Percentiles rank a stretch among this genome's conserved stretches.
phyloP scores from a whole-genome alignment of 2,113 vertebrate species.

The Nestor notabilis region DNA sequence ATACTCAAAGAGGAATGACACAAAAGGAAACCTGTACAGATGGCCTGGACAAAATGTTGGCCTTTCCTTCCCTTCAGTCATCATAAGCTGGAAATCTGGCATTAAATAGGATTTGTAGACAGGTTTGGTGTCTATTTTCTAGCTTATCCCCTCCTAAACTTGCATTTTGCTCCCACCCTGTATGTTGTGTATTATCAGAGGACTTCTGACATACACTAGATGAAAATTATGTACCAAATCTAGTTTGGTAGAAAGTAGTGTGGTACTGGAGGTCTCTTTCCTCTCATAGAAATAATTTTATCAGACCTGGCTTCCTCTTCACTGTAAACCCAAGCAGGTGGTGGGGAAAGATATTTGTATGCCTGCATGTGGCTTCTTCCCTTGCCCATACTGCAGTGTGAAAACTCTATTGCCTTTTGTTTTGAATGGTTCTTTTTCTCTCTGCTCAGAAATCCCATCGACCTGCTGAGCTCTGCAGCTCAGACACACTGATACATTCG shows the following conservation, averaged over 20 bases:
- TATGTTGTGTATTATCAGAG: background rate
- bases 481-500: background rate
- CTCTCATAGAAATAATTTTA: background rate
- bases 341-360: background rate
- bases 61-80: background rate
- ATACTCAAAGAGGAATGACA: background rate
- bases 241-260: background rate
- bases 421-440: background rate
- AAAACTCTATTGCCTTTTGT: background rate
- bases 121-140: background rate
- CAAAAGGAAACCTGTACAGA: constrained; percentile 19
- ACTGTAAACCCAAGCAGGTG: background rate
- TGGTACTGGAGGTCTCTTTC: background rate
- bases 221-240: background rate
- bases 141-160: background rate
- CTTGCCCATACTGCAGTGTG: background rate
- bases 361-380: background rate
- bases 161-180: background rate
- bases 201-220: background rate
- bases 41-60: constrained; percentile 5
- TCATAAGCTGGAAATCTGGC: constrained; percentile 11
- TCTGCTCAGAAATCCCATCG: background rate
- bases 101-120: constrained; percentile 9
- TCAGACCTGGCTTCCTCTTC: background rate
- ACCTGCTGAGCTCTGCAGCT: background rate